Evolutionary conservation across 2,797 vertebrate genomes (phyloP).

Genomic region (Erpetoichthys calabaricus): DNA sequence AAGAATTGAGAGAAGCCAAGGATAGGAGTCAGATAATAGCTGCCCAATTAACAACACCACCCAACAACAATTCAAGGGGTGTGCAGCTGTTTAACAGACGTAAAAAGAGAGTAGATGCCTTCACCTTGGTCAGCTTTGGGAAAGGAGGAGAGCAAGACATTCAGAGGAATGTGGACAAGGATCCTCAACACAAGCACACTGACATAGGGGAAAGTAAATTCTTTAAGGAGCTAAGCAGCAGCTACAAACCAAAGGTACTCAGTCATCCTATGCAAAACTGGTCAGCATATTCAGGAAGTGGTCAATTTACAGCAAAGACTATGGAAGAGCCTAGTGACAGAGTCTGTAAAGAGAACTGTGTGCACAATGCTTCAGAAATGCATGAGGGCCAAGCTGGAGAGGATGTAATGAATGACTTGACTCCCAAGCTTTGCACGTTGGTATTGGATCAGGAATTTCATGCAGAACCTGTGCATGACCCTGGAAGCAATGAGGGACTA

Average conservation of each 20-base stretch:
- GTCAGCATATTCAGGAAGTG: slow-evolving; percentile 19
- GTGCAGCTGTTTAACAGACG: slow-evolving; percentile 88
- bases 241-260: slow-evolving; percentile 23
- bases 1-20: slow-evolving; percentile 81
- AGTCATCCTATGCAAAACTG: slow-evolving; percentile 8
- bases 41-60: slow-evolving; percentile 77
- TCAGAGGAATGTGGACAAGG: slow-evolving; percentile 28
- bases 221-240: slow-evolving; percentile 47
- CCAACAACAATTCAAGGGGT: slow-evolving; percentile 71
- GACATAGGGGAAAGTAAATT: slow-evolving; percentile 42
- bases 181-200: slow-evolving; percentile 23
- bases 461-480: slow-evolving; percentile 23
- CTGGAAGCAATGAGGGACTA: slow-evolving; percentile 13
- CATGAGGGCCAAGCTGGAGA: slow-evolving; percentile 55
- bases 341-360: slow-evolving; percentile 26
- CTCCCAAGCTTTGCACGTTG: slow-evolving; percentile 28
- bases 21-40: slow-evolving; percentile 76
- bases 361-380: slow-evolving; percentile 35
- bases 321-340: slow-evolving; percentile 53
- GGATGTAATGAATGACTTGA: slow-evolving; percentile 30
- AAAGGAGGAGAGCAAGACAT: slow-evolving; percentile 22
- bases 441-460: slow-evolving; percentile 13
- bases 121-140: slow-evolving; percentile 53
- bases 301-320: slow-evolving; percentile 22
- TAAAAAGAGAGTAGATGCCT: slow-evolving; percentile 74